These are phyloP conservation scores for Lasiommata megera DNA, from an alignment of 2,888 invertebrate genomes.

Conservation along the genomic window DNA sequence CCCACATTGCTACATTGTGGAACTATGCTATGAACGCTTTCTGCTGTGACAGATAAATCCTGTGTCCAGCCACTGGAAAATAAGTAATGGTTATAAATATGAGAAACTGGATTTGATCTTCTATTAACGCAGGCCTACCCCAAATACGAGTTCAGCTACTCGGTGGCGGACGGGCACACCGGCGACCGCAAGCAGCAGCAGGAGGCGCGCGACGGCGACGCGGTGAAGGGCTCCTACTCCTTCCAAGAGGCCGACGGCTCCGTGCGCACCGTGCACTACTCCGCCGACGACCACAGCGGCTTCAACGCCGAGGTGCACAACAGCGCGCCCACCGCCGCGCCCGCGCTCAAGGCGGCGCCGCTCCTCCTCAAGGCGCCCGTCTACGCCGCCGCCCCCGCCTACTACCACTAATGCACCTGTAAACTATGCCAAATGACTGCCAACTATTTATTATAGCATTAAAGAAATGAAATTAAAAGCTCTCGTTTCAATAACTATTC, in stretches of 20 bases:
- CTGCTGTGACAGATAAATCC: too few relatives aligned
- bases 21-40: too few relatives aligned
- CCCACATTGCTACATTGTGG: too few relatives aligned
- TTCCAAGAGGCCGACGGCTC: constrained; percentile 76
- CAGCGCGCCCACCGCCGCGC: constrained; percentile 48
- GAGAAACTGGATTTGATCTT: too few relatives aligned
- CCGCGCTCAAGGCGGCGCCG: constrained; percentile 55
- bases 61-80: too few relatives aligned
- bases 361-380: constrained; percentile 41
- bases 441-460: constrained; percentile 29
- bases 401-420: constrained; percentile 14
- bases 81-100: too few relatives aligned
- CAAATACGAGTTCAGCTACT: constrained; percentile 71
- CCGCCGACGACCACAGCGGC: constrained; percentile 72
- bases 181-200: constrained; percentile 77
- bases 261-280: constrained; percentile 72
- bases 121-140: constrained; percentile 47
- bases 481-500: too few relatives aligned
- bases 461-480: constrained; percentile 23
- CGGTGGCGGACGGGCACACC: constrained; percentile 74
- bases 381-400: constrained; percentile 42
- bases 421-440: constrained; percentile 15
- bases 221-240: constrained; percentile 73
- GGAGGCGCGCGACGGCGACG: constrained; percentile 72
- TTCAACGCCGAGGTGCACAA: constrained; percentile 57